Evolutionary conservation across 1,140 invertebrate genomes (phyloP).

Genomic region (Monomorium pharaonis): DNA sequence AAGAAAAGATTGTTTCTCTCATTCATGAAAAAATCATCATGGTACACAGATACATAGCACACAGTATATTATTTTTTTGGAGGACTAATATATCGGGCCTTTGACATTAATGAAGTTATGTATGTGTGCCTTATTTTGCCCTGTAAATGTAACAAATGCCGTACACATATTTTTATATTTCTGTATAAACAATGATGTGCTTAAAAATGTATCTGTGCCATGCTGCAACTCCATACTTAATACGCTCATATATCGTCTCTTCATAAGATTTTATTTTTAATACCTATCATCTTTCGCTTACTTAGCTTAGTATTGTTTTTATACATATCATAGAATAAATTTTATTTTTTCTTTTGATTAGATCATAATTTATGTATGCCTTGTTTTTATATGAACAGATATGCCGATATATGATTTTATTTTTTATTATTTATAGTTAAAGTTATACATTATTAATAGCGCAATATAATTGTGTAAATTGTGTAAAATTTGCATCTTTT

Average conservation of each 20-base stretch:
- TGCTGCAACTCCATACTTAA: conserved; percentile 73
- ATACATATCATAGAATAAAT: conserved; percentile 62
- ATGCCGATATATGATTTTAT: conserved; percentile 36
- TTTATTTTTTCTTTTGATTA: conserved; percentile 42
- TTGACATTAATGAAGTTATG: conserved; percentile 70
- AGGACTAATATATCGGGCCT: conserved; percentile 57
- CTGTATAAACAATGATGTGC: conserved; percentile 70
- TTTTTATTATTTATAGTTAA: conserved; percentile 28
- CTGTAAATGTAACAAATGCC: conserved; percentile 50
- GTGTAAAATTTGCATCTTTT: conserved; percentile 21
- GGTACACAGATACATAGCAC: conserved; percentile 82
- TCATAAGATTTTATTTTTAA: conserved; percentile 64
- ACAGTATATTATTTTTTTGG: conserved; percentile 65
- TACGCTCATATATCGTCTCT: conserved; percentile 65
- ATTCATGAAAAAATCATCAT: conserved; percentile 74
- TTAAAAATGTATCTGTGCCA: conserved; percentile 82
- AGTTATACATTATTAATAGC: conserved; percentile 31
- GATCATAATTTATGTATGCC: conserved; percentile 43
- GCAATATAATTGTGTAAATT: conserved; percentile 40
- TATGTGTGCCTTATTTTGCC: conserved; percentile 75
- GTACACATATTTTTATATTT: conserved; percentile 56
- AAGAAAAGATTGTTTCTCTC: conserved; percentile 64
- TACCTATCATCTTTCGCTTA: conserved; percentile 68
- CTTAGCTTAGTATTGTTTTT: conserved; percentile 69
- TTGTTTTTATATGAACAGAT: conserved; percentile 53